These are phyloP conservation scores for Scortum barcoo DNA, from an alignment of 2,113 vertebrate species.

Conservation along the genomic window DNA sequence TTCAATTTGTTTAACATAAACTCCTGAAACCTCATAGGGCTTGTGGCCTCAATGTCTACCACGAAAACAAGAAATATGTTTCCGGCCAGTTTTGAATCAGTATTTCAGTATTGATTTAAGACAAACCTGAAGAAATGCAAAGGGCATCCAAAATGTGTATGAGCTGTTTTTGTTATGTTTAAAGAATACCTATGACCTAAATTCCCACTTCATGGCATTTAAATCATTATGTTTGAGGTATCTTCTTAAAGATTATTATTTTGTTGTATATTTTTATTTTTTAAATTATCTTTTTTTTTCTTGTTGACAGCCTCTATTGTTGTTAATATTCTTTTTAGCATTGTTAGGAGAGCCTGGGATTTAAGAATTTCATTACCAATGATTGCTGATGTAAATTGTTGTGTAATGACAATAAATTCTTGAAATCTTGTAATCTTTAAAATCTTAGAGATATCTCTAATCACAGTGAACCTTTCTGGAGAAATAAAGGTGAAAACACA, in stretches of 20 bases:
- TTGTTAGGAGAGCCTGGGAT: no score
- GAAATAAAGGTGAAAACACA: slow-evolving; percentile 3
- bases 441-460: neutral
- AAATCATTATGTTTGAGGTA: slow-evolving; percentile 2
- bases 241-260: slow-evolving; percentile 8
- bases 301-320: no score
- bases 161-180: neutral
- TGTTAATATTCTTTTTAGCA: no score
- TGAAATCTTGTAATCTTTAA: no score
- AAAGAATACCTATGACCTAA: neutral
- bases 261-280: no score
- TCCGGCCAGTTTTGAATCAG: neutral
- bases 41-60: neutral
- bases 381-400: no score
- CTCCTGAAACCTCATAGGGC: neutral
- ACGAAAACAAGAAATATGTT: neutral
- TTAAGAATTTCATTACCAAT: no score
- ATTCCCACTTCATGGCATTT: slow-evolving; percentile 20
- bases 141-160: neutral
- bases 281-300: no score
- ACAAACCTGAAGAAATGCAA: neutral
- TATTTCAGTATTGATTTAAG: neutral
- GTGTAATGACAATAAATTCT: no score
- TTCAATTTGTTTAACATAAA: neutral
- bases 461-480: slow-evolving; percentile 14